These are phyloP conservation scores for Oxyura jamaicensis DNA, from an alignment of 2,113 vertebrate genomes.

Conservation along the genomic window DNA sequence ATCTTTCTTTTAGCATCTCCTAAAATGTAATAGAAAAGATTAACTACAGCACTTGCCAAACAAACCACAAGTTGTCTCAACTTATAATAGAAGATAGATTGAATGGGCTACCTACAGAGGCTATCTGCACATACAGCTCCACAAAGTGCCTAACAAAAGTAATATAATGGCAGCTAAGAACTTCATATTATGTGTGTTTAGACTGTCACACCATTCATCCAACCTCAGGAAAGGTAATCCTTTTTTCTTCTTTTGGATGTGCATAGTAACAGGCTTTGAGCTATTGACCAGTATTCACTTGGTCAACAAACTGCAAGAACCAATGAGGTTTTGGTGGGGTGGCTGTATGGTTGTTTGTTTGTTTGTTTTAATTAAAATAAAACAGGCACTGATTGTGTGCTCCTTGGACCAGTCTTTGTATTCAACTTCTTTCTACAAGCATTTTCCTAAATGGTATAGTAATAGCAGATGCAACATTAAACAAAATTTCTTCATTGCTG, in stretches of 20 bases:
- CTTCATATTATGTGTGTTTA: background rate
- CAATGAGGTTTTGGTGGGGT: background rate
- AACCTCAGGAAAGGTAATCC: background rate
- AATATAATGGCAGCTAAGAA: background rate
- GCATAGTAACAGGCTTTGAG: background rate
- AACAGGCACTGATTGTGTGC: rapidly evolving
- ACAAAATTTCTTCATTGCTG: background rate
- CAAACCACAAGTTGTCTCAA: background rate
- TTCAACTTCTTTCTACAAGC: background rate
- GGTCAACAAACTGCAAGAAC: background rate
- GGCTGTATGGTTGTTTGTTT: background rate
- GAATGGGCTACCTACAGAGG: background rate
- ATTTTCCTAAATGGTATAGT: background rate
- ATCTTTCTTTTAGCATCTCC: background rate
- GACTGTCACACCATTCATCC: background rate
- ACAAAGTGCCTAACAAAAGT: background rate
- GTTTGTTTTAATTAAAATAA: background rate
- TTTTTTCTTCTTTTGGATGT: background rate
- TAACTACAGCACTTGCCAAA: background rate
- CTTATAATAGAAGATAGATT: background rate
- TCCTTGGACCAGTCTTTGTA: background rate
- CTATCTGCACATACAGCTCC: background rate
- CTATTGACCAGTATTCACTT: background rate
- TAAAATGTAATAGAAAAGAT: background rate
- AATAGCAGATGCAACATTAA: background rate